phyloP scores from a whole-genome alignment of 2,113 vertebrate genomes.

The Chionomys nivalis region DNA sequence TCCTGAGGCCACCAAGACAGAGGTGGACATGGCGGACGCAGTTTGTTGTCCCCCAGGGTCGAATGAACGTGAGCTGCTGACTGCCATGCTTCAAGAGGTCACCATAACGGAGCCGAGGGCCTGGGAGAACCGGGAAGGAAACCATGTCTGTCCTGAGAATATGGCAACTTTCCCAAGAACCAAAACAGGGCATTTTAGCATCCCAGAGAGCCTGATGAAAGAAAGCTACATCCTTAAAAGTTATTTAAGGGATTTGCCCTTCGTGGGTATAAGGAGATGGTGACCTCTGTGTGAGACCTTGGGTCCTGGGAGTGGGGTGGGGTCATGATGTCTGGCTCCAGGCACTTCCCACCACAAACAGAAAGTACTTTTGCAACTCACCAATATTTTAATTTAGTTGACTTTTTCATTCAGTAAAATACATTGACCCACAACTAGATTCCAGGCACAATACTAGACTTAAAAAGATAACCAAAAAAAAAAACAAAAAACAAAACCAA shows the following conservation, averaged over 20 bases:
- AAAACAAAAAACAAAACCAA: background rate
- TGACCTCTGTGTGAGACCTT: background rate
- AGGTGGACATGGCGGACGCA: slow-evolving; percentile 6
- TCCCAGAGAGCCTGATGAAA: slow-evolving; percentile 57
- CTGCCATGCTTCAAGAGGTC: slow-evolving; percentile 51
- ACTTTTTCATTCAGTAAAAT: slow-evolving; percentile 22
- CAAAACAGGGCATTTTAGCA: slow-evolving; percentile 37
- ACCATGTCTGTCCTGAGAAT: slow-evolving; percentile 50
- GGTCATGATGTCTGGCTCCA: background rate
- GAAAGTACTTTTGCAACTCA: background rate
- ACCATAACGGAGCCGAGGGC: slow-evolving; percentile 27
- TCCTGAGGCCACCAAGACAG: background rate
- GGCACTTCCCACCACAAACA: background rate
- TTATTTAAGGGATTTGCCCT: slow-evolving; percentile 53
- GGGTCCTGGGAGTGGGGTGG: background rate
- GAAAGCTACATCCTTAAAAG: slow-evolving; percentile 61
- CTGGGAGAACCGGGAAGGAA: slow-evolving; percentile 66
- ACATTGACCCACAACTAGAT: background rate
- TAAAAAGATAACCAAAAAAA: background rate
- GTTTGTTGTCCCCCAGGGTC: slow-evolving; percentile 26
- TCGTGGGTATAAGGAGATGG: background rate
- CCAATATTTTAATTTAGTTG: background rate
- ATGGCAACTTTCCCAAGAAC: slow-evolving; percentile 67
- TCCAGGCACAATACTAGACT: background rate
- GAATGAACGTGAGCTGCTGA: slow-evolving; percentile 12